phyloP scores from a whole-genome alignment of 2,797 vertebrate genomes.

The Xiphophorus birchmanni region DNA sequence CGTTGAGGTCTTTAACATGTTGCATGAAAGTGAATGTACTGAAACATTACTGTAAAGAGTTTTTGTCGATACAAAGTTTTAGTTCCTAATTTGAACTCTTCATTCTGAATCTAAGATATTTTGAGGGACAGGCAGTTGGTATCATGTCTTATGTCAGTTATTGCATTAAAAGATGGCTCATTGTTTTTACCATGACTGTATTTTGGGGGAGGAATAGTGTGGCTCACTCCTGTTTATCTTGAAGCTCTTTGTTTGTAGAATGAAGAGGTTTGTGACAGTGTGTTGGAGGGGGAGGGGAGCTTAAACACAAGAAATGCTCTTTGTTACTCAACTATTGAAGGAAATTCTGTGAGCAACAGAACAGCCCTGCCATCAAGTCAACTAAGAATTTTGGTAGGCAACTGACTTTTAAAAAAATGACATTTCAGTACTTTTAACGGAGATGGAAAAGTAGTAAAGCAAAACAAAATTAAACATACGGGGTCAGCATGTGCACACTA shows the following conservation, averaged over 20 bases:
- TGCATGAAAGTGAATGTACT: neutral
- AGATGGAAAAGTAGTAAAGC: slow-evolving; percentile 2
- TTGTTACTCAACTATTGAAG: slow-evolving; percentile 73
- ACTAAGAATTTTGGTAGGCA: slow-evolving; percentile 51
- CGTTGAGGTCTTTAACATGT: neutral
- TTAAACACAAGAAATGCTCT: slow-evolving; percentile 65
- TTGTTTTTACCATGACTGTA: neutral
- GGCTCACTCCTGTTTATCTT: slow-evolving; percentile 54
- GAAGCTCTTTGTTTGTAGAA: slow-evolving; percentile 64
- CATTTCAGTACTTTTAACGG: neutral
- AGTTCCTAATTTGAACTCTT: neutral
- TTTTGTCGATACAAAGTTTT: neutral
- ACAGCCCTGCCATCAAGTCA: slow-evolving; percentile 41
- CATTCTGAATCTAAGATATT: neutral
- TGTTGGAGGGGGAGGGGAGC: slow-evolving; percentile 55
- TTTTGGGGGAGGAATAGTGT: slow-evolving; percentile 7
- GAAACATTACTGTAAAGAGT: neutral
- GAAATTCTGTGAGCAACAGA: slow-evolving; percentile 59
- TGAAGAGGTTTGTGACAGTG: slow-evolving; percentile 58
- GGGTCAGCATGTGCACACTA: neutral
- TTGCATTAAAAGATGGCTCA: neutral
- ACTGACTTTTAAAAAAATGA: slow-evolving; percentile 10
- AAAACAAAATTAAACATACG: neutral
- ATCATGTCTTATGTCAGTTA: neutral
- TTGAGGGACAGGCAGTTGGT: neutral